phyloP scores from a whole-genome alignment of 2,888 invertebrate species.

The Alitta virens region DNA sequence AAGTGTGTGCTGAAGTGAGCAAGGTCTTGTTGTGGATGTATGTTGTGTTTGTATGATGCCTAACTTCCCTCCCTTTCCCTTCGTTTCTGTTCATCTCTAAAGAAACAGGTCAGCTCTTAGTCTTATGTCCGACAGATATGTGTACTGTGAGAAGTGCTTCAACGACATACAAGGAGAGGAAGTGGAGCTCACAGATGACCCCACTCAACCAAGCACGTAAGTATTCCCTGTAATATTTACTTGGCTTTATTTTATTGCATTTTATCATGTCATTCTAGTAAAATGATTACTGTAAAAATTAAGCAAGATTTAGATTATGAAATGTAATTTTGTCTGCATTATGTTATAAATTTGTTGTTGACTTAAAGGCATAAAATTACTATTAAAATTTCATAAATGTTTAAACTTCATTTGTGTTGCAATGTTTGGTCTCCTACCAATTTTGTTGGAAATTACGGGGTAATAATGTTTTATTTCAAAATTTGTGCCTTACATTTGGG shows the following conservation, averaged over 20 bases:
- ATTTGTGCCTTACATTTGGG: too few species aligned
- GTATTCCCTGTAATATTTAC: conserved; percentile 10
- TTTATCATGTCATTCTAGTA: not conserved
- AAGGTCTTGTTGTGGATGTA: not conserved
- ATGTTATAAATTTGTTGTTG: too few species aligned
- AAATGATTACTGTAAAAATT: too few species aligned
- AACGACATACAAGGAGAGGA: conserved; percentile 98
- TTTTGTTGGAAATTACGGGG: too few species aligned
- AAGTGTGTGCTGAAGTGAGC: not conserved
- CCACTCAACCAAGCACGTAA: conserved; percentile 60
- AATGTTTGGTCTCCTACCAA: too few species aligned
- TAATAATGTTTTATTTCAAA: too few species aligned
- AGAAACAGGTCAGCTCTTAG: conserved; percentile 13
- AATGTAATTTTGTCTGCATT: too few species aligned
- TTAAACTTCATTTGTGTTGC: too few species aligned
- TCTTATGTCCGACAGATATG: conserved; percentile 72
- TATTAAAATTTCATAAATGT: too few species aligned
- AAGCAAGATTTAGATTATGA: too few species aligned
- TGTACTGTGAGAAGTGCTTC: conserved; percentile 99
- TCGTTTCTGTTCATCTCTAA: conserved; percentile 9
- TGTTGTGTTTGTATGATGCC: conserved; percentile 8
- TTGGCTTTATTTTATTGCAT: not conserved
- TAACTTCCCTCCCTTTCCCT: conserved; percentile 14
- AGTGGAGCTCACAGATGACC: conserved; percentile 96
- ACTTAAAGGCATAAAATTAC: too few species aligned